Conservation (phyloP, 2,888 invertebrate species). For the Deilephila porcellus region DNA sequence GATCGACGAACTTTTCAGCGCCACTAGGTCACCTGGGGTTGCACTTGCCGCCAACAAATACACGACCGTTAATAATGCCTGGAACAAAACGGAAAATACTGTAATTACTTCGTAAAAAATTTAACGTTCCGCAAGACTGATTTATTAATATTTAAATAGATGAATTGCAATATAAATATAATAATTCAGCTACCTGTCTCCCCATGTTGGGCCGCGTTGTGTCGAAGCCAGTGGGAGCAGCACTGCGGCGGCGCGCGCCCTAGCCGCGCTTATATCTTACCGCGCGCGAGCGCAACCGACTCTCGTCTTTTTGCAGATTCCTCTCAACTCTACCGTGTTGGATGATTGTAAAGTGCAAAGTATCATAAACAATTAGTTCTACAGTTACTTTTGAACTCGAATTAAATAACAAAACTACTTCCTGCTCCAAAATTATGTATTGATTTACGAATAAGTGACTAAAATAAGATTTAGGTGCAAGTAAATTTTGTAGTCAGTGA, state of each 20-base stretch:
- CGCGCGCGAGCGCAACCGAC: conserved; percentile 51
- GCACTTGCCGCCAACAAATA: conserved; percentile 63
- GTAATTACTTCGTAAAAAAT: neutral
- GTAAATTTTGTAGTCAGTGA: conserved; percentile 50
- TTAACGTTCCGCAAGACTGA: neutral
- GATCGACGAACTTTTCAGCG: conserved; percentile 50
- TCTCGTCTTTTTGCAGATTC: conserved; percentile 49
- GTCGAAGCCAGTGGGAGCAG: conserved; percentile 65
- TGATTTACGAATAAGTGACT: conserved; percentile 37
- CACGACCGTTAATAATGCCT: conserved; percentile 64
- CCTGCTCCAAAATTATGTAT: conserved; percentile 33
- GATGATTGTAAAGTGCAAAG: conserved; percentile 54
- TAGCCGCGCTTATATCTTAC: conserved; percentile 65
- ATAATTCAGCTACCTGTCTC: conserved; percentile 67
- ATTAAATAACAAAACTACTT: conserved; percentile 54
- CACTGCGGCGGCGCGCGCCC: conserved; percentile 69
- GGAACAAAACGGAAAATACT: conserved; percentile 49
- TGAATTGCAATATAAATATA: conserved; percentile 16
- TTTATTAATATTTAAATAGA: neutral
- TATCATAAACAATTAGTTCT: conserved; percentile 25
- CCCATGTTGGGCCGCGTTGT: conserved; percentile 68
- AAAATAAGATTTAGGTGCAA: conserved; percentile 38
- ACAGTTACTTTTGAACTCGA: conserved; percentile 44
- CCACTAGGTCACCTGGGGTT: conserved; percentile 51
- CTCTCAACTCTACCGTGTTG: conserved; percentile 55